A percentile compares a stretch with the other conserved stretches of the same genome.
These are phyloP conservation scores for Callipepla squamata DNA, from an alignment of 2,113 vertebrate species.

Conservation along the genomic window DNA sequence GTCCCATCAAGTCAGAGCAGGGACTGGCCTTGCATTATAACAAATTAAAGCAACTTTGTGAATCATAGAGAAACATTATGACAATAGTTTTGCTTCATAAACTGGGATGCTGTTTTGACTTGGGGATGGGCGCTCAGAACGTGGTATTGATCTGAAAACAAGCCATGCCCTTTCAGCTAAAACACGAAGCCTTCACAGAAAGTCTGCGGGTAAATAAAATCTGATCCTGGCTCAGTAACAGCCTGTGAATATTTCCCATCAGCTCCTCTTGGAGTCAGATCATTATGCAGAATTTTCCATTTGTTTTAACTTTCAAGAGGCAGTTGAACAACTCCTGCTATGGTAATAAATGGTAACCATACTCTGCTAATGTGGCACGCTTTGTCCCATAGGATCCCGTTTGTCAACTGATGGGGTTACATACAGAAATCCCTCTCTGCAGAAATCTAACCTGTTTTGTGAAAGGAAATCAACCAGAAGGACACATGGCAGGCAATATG, in stretches of 20 bases:
- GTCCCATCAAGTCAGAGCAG: constrained; percentile 65
- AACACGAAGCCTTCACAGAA: not conserved
- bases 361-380: not conserved
- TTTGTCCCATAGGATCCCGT: not conserved
- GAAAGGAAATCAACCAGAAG: not conserved
- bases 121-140: not conserved
- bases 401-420: not conserved
- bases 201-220: constrained; percentile 40
- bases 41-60: constrained; percentile 58
- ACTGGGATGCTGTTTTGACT: not conserved
- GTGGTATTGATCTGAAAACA: not conserved
- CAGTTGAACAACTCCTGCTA: constrained; percentile 37
- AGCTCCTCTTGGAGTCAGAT: not conserved
- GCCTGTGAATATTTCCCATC: constrained; percentile 35
- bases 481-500: not conserved
- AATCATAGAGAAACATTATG: constrained; percentile 7
- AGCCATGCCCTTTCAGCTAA: not conserved
- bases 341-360: constrained; percentile 32
- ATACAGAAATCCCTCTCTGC: not conserved
- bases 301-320: constrained; percentile 23
- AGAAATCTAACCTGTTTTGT: not conserved
- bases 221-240: not conserved
- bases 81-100: not conserved
- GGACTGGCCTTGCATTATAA: constrained; percentile 57
- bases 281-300: not conserved